phyloP scores from a whole-genome alignment of 2,888 invertebrate genomes.

The Oegoconia quadripuncta region DNA sequence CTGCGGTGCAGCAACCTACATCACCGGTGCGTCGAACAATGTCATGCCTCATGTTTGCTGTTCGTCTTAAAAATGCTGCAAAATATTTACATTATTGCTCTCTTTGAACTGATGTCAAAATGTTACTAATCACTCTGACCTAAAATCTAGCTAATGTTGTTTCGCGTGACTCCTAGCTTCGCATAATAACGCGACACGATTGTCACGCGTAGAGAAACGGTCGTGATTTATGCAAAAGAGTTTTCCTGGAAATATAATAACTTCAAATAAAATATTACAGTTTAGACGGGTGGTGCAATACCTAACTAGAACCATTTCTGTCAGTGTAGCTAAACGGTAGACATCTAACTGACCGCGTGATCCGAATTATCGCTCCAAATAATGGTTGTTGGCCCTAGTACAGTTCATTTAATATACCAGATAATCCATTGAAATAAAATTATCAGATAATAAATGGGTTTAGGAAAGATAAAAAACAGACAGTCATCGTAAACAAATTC shows the following conservation, averaged over 20 bases:
- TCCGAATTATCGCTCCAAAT: too few relatives aligned
- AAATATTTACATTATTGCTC: conserved; percentile 37
- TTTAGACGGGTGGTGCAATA: too few relatives aligned
- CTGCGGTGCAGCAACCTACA: conserved; percentile 75
- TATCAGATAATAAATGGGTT: neutral
- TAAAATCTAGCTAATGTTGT: conserved; percentile 4
- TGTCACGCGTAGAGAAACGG: conserved; percentile 2
- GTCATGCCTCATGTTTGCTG: conserved; percentile 60
- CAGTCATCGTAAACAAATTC: neutral
- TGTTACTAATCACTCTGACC: conserved; percentile 8
- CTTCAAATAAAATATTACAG: neutral
- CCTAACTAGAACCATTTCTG: too few relatives aligned
- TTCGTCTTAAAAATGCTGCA: conserved; percentile 53
- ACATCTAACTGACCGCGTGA: too few relatives aligned
- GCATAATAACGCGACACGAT: neutral
- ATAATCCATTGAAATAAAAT: too few relatives aligned
- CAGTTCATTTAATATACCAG: too few relatives aligned
- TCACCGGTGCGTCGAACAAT: conserved; percentile 66
- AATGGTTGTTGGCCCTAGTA: too few relatives aligned
- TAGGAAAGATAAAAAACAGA: neutral
- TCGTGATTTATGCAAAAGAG: neutral
- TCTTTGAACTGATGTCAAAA: conserved; percentile 4
- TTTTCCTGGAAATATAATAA: neutral
- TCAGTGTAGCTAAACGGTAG: too few relatives aligned
- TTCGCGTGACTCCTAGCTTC: conserved; percentile 4